Evolutionary conservation across 2,797 vertebrate species (phyloP).

Genomic region (Sebastes steindachneri): DNA sequence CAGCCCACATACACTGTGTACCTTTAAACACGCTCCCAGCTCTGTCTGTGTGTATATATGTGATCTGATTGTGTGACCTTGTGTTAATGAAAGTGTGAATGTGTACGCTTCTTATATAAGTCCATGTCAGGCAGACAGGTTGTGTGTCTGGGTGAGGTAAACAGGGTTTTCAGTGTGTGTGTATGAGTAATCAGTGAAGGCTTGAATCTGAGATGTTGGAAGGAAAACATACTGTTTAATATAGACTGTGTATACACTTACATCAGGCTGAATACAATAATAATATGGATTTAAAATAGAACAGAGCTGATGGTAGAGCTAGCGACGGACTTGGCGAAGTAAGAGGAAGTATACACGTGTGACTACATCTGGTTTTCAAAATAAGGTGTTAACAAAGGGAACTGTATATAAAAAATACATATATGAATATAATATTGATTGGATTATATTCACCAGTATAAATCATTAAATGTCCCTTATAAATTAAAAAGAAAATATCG

Average conservation of each 20-base stretch:
- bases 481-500: no score
- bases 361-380: fast-evolving
- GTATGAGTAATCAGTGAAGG: neutral
- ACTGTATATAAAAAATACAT: no score
- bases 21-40: conserved; percentile 11
- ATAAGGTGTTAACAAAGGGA: no score
- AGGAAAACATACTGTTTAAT: neutral
- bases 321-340: no score
- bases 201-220: neutral
- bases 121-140: neutral
- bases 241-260: neutral
- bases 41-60: neutral
- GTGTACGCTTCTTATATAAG: neutral
- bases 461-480: no score
- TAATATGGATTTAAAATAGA: fast-evolving
- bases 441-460: no score
- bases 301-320: no score
- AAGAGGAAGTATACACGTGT: fast-evolving
- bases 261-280: neutral
- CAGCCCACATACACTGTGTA: conserved; percentile 22
- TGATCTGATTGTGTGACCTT: conserved; percentile 17
- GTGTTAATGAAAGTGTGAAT: conserved; percentile 6
- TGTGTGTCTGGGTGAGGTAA: neutral
- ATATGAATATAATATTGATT: fast-evolving
- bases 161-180: neutral